Base-by-base conservation (phyloP, 2,797 vertebrate species). In the Acanthurus leucopareius region DNA sequence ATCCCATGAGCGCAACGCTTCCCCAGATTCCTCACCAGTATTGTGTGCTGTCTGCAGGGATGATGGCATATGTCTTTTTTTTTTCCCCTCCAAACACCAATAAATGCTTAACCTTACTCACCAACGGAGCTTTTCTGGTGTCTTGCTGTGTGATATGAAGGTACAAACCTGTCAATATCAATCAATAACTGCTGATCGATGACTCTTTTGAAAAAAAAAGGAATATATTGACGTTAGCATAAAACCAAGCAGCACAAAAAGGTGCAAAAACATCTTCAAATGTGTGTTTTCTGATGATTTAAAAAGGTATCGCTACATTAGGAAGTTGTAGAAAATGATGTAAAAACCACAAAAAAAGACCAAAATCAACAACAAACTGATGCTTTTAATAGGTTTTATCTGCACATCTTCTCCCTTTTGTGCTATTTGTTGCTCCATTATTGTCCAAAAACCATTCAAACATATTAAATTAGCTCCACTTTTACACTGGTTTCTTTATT, bases 41-140 rank as follows among this genome's bases (percentile, higher is more conserved):
- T 91, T 93, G 91, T 93, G 88, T 91, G 87, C 88, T 88, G 87
- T 90, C 90, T 88, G 87, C 91, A 80, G 82, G 86, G 88, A 89
- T 86, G 90, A 86, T 92, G 89, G 89, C 84, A 87, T 86, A 90
- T 93, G 89, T 93, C 80, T 90, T 83, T 72, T 86, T 25, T 35
- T 32, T 32, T 32, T 5, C 28, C 78, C 28, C 78, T 70, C 80
- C 85, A 92, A 93, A 90, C 92, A 93, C 92, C 86, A 95, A 95
- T 95, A 95, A 95, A 95, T 73, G 84, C 91, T 90, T 92, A 81
- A 89, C 90, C 92, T 92, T 92, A 85, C 91, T 93, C 93, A 94
- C 94, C 52, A 73, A 92, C 44, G 5, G 48, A 58, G 35, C 17
- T 63, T 67, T 62, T 52, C 71, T 71, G 60, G 69, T 82, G 79